Evolutionary conservation across 2,888 invertebrate genomes (phyloP), one percentile per base, ranked within the genome.

Genomic region (Teleogryllus oceanicus): DNA sequence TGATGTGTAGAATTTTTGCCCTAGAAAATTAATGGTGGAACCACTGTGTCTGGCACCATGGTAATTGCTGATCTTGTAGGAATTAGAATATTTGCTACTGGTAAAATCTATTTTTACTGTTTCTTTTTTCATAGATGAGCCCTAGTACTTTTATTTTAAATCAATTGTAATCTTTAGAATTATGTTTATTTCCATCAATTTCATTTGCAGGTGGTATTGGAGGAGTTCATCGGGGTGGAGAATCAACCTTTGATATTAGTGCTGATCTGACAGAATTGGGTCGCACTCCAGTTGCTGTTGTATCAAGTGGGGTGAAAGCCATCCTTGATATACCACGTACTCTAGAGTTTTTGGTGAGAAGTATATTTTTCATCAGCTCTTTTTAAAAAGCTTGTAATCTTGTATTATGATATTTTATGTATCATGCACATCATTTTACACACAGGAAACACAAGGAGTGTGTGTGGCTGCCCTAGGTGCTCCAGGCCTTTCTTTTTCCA

Each of bases 241-340:
- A 96, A 85, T 87, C 87, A n/a, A 94, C 94, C 75, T 89, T 97
- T 87, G 99, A 99, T 87, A 89, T 99, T 79, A 99, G 98, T 82
- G 96, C 98, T 0, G 99, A 99, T 88, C 90, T 99, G 78, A 92
- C 91, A 11, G 98, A 99, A 87, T 89, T 99, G 79, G 95, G 97
- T 1, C 91, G 93, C 81, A 96, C 94, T 82, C 93, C 93, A 18
- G 92, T 98, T 0, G 92, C 96, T 77, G 97, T 99, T 11, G 93
- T 99, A 2, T 98, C 96, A 84, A 96, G 98, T 85, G 99, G 99
- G 1, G 93, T 98, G 80, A 99, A 99, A 88, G 98, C 98, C 24
- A 98, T 99, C 84, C 90, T 99, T 81, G 99, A 99, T 87, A 96
- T 99, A 84, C 94, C 93, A 5, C 93, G 93, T 85, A 99, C 99